A percentile compares a stretch with the other conserved stretches of the same genome.
phyloP scores from a whole-genome alignment of 2,888 invertebrate species.

The Pimpla rufipes region DNA sequence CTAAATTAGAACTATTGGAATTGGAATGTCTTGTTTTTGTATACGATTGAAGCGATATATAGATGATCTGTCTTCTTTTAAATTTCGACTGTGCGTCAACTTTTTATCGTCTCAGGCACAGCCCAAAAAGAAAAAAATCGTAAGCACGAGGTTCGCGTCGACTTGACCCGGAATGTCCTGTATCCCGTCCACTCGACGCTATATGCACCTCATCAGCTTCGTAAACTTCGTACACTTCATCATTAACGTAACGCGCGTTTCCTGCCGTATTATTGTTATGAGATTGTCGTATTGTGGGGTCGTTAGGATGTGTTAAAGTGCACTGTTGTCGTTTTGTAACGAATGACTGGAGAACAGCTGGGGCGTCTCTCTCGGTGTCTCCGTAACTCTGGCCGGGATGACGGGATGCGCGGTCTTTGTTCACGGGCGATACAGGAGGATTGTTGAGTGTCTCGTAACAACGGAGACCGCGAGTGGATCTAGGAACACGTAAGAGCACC shows the following conservation, averaged over 20 bases:
- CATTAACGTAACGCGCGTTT: background rate
- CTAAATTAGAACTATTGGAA: too few species aligned
- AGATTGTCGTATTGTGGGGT: background rate
- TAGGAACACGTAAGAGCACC: conserved; percentile 7
- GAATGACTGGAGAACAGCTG: background rate
- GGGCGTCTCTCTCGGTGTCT: background rate
- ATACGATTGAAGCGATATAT: background rate
- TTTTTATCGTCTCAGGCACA: background rate
- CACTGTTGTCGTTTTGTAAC: background rate
- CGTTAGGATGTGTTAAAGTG: background rate
- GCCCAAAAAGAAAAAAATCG: background rate
- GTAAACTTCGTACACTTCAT: conserved; percentile 5
- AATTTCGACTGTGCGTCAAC: too few species aligned
- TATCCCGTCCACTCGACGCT: background rate
- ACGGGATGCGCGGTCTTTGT: conserved; percentile 9
- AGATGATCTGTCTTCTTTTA: background rate
- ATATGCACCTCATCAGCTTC: background rate
- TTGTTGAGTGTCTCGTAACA: background rate
- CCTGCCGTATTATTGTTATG: conserved; percentile 4
- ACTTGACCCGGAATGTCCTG: background rate
- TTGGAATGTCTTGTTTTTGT: too few species aligned
- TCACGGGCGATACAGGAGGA: conserved; percentile 2
- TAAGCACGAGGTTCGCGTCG: background rate
- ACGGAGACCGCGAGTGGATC: background rate
- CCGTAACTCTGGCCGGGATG: background rate